Conservation (phyloP, 35 echinoderm and acorn worm species). For the Apostichopus parvimensis region DNA sequence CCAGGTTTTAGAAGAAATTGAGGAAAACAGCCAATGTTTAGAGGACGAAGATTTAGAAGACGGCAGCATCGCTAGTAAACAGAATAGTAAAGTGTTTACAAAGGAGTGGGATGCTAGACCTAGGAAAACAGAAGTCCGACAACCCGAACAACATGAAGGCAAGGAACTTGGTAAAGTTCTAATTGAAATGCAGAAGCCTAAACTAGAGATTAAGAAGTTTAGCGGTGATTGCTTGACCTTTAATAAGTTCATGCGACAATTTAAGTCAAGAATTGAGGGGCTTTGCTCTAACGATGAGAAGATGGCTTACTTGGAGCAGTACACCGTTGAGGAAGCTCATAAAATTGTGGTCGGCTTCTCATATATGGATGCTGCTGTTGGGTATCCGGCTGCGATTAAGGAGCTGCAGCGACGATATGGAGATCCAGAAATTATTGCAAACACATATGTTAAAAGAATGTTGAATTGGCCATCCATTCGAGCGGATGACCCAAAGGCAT, state of each 20-base stretch:
- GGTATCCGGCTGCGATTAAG: constrained; percentile 56
- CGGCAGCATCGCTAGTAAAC: neutral
- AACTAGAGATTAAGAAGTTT: constrained; percentile 52
- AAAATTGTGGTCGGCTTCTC: constrained; percentile 58
- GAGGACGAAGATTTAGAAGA: neutral
- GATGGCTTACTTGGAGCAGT: constrained; percentile 46
- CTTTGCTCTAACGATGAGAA: constrained; percentile 32
- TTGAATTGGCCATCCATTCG: constrained; percentile 33
- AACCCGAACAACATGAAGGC: neutral
- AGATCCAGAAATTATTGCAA: constrained; percentile 54
- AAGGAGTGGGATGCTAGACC: neutral
- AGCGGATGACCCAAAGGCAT: constrained; percentile 59
- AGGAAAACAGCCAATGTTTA: constrained; percentile 3
- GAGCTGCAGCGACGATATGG: constrained; percentile 54
- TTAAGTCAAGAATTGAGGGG: constrained; percentile 42
- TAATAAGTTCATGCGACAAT: constrained; percentile 60
- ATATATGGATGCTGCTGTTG: constrained; percentile 49
- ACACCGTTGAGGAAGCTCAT: constrained; percentile 46
- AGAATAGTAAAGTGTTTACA: neutral
- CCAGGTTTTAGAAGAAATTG: constrained; percentile 48
- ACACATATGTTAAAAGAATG: constrained; percentile 46
- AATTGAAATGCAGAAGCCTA: constrained; percentile 60
- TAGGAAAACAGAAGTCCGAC: neutral
- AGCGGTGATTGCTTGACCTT: constrained; percentile 36
- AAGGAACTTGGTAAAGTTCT: constrained; percentile 36